Conservation (phyloP, 2,888 invertebrate species). For the Holacanthella duospinosa region DNA sequence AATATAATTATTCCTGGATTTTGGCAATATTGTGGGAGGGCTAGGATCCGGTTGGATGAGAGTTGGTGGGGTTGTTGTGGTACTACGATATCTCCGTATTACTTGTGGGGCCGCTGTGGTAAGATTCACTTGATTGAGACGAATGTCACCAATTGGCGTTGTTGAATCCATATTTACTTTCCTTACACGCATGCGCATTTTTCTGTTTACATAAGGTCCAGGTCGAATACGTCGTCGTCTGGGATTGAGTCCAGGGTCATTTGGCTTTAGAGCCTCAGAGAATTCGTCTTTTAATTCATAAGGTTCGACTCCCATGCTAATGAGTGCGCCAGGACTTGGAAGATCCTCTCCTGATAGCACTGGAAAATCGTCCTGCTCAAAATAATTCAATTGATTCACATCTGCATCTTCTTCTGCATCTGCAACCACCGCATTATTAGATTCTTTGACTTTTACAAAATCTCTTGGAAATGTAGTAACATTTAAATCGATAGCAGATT, state of each 20-base stretch:
- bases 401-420: no score
- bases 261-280: conserved; percentile 30
- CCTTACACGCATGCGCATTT: conserved; percentile 24
- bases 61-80: conserved; percentile 17
- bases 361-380: no score
- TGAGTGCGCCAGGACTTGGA: conserved; percentile 31
- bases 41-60: conserved; percentile 6
- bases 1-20: not conserved
- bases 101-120: not conserved
- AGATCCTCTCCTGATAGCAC: conserved; percentile 23
- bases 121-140: not conserved
- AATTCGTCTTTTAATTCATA: conserved; percentile 31
- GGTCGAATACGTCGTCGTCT: conserved; percentile 21
- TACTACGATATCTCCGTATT: conserved; percentile 19
- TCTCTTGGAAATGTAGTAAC: no score
- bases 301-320: conserved; percentile 11
- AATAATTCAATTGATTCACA: no score
- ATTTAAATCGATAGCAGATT: no score
- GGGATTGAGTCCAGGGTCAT: conserved; percentile 20
- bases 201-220: conserved; percentile 13
- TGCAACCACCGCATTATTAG: no score
- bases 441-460: no score
- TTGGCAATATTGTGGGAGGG: not conserved
- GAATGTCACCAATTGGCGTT: no score
- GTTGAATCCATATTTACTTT: conserved; percentile 10